Evolutionary conservation across 2,113 vertebrate species (phyloP), one percentile per base, ranked within the genome.

Genomic region (Murina feae): DNA sequence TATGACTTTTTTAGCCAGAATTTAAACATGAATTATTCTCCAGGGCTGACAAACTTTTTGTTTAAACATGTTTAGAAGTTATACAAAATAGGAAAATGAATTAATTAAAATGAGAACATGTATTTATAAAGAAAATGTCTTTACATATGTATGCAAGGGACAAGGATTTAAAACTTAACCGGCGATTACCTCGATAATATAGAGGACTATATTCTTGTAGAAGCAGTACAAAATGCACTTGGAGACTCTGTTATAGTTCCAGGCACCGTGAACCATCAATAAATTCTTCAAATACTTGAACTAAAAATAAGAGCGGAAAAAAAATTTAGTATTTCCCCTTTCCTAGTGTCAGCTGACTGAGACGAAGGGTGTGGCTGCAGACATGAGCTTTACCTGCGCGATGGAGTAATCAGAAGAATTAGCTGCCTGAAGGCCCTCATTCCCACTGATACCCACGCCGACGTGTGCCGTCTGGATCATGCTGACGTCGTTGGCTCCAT

Each of bases 381-480:
- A 75, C 47, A 1, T 1, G 93, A 84, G 13, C 55, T 79, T 95
- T 95, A 99, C 99, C 99, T 99, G 99, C 68, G 99, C 99, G 93
- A 99, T 99, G n/a, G 99, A 99, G 97, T 99, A 99, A 96, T 99
- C 99, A 1, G 99, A 99, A 86, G 99, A 99, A 98, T 99, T 99
- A 42, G 99, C 99, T 5, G 99, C 99, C 97, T 99, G 99, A 16
- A 99, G 98, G 47, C 99, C 99, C 97, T 99, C 99, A 28, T 99
- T 99, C 79, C 99, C 99, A 25, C 99, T 99, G 96, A 99, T 99
- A 42, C 99, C 99, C 58, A 99, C 99, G 6, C 99, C 99, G 1
- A 99, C 99, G 1, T 99, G 99, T 16, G 99, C 99, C 0, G 99
- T 99, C 96, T 99, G 99, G 96, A 99, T 99, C 99, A 99, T 99